These are phyloP conservation scores for Cephalopachus bancanus DNA, from an alignment of 2,797 vertebrate species.

Conservation along the genomic window DNA sequence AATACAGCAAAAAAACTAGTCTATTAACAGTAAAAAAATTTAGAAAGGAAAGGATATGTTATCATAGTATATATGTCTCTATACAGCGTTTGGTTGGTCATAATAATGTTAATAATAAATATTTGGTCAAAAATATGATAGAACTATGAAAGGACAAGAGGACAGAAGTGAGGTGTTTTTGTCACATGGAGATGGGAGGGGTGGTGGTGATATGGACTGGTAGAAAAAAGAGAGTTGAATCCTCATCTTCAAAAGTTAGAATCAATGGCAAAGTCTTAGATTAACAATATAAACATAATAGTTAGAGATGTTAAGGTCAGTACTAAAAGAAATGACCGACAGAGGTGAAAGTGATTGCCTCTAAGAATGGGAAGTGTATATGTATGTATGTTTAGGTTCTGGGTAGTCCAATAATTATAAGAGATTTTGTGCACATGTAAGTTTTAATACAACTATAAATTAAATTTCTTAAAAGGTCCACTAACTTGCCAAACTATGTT, in stretches of 20 bases:
- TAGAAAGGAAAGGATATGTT: neutral
- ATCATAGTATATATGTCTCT: neutral
- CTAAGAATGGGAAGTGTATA: neutral
- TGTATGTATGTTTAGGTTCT: neutral
- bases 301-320: neutral
- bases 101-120: neutral
- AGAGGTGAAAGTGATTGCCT: neutral
- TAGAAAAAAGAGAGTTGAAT: neutral
- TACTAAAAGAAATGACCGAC: neutral
- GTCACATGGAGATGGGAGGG: neutral
- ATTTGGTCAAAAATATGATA: neutral
- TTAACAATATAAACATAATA: neutral
- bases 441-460: neutral
- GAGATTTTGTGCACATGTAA: neutral
- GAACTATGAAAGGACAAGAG: neutral
- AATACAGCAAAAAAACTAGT: neutral
- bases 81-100: neutral
- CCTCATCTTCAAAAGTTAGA: neutral
- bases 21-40: neutral
- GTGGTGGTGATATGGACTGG: too few species aligned
- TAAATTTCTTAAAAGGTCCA: constrained; percentile 44
- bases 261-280: neutral
- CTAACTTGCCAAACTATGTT: constrained; percentile 27
- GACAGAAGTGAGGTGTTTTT: neutral
- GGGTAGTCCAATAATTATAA: neutral